Base-by-base conservation (phyloP, 2,888 invertebrate species). In the Cancer borealis region DNA sequence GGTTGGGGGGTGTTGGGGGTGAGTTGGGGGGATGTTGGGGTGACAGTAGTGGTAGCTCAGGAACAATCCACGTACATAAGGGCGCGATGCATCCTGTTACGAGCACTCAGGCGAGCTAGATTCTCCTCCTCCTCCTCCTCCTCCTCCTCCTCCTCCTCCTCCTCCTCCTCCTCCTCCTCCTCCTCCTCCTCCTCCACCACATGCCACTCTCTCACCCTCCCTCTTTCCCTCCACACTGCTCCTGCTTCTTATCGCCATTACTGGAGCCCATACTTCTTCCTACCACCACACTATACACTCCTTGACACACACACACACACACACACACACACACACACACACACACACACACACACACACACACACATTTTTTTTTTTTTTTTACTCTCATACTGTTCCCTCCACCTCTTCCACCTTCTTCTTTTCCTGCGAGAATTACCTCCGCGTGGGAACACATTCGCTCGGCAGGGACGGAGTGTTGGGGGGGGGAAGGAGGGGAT, bases 391-490 rank as follows among this genome's bases (percentile, higher is more conserved):
- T 84, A 84, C 39, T 84, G 39, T 84, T 84, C 17, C 89, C 26
- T 26, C 89, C 89, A 12, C 88, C 39, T 88, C 45, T 14, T 45
- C 88, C 88, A n/a, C 89, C 47, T 47, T 49, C 47, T 46, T 39
- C 89, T 49, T 39, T 47, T 47, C 46, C 47, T 89, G 14, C 46
- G 30, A 49, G 46, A n/a, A 49, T 49, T 30, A 49, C 89, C 89
- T 89, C 89, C 49, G 12, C 89, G 89, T 89, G 89, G 84, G 84
- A 84, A 84, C 84, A n/a, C 10, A 84, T 84, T 84, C 39, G 39
- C n/a, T 60, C 6, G 46, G 14, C 39, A 54, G 54, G 39, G 84
- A 79, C 26, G 21, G 73, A 21, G 73, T 21, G 73, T n/a, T n/a
- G 66, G 66, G 1, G 66, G 17, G 49, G 12, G 66, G 66, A 0